Percentiles rank a stretch among this genome's conserved stretches.
phyloP scores from a whole-genome alignment of 2,888 invertebrate genomes.

The Apodemia zela region DNA sequence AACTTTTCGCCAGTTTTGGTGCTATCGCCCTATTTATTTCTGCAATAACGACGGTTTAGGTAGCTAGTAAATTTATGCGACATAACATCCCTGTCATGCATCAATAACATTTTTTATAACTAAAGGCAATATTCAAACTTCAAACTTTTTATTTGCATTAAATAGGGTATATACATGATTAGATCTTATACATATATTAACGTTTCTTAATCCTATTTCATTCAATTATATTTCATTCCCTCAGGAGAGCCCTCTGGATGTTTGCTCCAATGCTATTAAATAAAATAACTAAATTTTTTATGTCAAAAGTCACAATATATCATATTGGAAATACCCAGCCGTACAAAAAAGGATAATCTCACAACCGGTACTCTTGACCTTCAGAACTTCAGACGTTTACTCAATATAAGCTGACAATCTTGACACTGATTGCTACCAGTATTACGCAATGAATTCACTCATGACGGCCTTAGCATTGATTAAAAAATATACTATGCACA shows the following conservation, averaged over 20 bases:
- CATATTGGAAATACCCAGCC: conserved; percentile 4
- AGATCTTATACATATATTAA: too few species aligned
- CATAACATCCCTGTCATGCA: too few species aligned
- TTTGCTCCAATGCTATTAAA: neutral
- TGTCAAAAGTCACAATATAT: neutral
- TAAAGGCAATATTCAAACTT: too few species aligned
- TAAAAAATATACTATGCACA: conserved; percentile 14
- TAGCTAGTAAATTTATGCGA: too few species aligned
- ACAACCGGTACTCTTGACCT: conserved; percentile 16
- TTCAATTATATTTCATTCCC: neutral
- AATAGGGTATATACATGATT: too few species aligned
- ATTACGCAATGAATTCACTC: conserved; percentile 18
- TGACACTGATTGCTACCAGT: conserved; percentile 30
- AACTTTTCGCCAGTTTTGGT: too few species aligned
- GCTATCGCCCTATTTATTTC: too few species aligned
- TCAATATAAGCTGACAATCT: conserved; percentile 30
- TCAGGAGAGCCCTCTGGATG: neutral
- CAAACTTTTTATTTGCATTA: too few species aligned
- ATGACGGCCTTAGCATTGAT: neutral
- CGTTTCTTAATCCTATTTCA: too few species aligned
- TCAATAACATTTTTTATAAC: too few species aligned
- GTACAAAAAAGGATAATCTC: conserved; percentile 8
- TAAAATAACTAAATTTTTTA: conserved; percentile 2
- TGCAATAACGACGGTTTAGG: too few species aligned
- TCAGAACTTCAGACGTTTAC: conserved; percentile 16